Evolutionary conservation across 2,888 invertebrate genomes (phyloP), one percentile per base, ranked within the genome.

Genomic region (Catocala sponsa): DNA sequence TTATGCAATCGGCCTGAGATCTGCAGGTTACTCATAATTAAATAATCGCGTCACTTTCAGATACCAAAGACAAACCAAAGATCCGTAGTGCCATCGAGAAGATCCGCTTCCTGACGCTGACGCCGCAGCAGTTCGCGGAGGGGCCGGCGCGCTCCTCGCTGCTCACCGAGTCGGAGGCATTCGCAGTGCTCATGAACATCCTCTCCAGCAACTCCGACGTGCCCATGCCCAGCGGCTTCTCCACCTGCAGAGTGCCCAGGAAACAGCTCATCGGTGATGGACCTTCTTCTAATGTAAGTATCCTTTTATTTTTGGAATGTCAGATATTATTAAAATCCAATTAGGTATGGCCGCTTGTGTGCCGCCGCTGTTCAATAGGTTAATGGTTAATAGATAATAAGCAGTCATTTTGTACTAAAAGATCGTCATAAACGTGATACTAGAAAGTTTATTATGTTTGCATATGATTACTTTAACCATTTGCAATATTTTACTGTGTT

Each of bases 171-270:
- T 95, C 97, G 0, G 98, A 98, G 84, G 96, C 97, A 11, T 96
- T 97, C 81, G 96, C 97, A 0, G 96, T 98, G 60, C 92, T 98
- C 0, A 97, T 98, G 96, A 97, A 98, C 85, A 97, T 98, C 64
- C 96, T 97, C 15, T 97, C 97, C 15, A 95, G 96, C 25, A 95
- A 94, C 53, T 95, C 95, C 9, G 96, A 96, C 55, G 95, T 96
- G 63, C 92, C 96, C 2, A 96, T 98, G 96, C 98, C 98, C 0
- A 95, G 95, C 15, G 97, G 97, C 0, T 97, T 97, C 88, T 96
- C 96, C 6, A 94, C 94, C 0, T 95, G 89, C 74, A 91, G 91
- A 7, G 90, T 91, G 64, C 90, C 92, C 0, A 82, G 95, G 74
- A 91, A 90, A 51, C 94, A 95, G 88, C 73, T 87, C 38, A 87